Percentiles rank a stretch among this genome's conserved stretches.
These are phyloP conservation scores for Hermetia illucens DNA, from an alignment of 1,140 invertebrate species.

Conservation along the genomic window DNA sequence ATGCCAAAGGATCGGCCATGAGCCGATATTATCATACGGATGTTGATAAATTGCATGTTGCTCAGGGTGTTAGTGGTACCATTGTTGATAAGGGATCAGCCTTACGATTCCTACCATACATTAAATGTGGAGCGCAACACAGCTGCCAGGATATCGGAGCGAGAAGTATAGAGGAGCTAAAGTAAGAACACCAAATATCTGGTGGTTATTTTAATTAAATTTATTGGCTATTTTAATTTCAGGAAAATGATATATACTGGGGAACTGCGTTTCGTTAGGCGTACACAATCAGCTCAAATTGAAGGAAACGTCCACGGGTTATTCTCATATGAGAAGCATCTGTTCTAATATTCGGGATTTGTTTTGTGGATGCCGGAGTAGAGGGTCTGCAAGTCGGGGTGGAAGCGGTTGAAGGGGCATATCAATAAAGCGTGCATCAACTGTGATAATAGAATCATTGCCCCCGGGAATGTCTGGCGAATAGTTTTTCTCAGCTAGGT, in stretches of 20 bases:
- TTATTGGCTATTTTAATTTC: constrained; percentile 6
- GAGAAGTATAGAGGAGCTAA: too few species aligned
- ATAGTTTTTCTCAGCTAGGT: too few species aligned
- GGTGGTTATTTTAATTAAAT: constrained; percentile 1
- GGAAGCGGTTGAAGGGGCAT: too few species aligned
- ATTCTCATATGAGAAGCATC: constrained; percentile 75
- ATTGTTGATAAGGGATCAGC: constrained; percentile 96
- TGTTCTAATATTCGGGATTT: too few species aligned
- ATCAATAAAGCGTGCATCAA: too few species aligned
- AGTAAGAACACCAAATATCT: too few species aligned
- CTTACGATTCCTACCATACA: constrained; percentile 81
- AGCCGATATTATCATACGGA: constrained; percentile 72
- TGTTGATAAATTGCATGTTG: constrained; percentile 83
- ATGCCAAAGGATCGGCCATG: constrained; percentile 57
- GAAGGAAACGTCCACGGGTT: constrained; percentile 93
- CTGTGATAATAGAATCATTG: too few species aligned
- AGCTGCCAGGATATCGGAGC: constrained; percentile 87
- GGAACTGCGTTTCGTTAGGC: constrained; percentile 78
- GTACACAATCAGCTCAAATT: constrained; percentile 82
- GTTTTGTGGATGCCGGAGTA: too few species aligned
- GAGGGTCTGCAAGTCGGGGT: too few species aligned
- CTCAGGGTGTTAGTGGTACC: constrained; percentile 90
- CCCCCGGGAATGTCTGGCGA: too few species aligned
- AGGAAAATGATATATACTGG: constrained; percentile 72
- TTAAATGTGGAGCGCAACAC: constrained; percentile 84